Percentiles rank a stretch among this genome's conserved stretches.
Evolutionary conservation across 1,140 invertebrate species (phyloP).

Genomic region (Diploscapter pachys): DNA sequence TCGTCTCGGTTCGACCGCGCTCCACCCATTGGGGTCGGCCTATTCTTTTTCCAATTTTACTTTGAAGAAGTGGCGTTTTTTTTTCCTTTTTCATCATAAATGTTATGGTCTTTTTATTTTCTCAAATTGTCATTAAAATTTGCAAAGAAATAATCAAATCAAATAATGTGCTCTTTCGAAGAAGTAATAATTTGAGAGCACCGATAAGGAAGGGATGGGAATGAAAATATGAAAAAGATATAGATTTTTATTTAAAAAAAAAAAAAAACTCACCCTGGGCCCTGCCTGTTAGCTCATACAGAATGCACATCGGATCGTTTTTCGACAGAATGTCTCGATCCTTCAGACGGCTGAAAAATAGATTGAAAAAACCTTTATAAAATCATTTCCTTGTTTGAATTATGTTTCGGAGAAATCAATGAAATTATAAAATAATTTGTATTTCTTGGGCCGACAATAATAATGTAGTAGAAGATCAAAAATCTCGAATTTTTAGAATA

Average conservation of each 20-base stretch:
- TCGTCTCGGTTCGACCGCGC: constrained; percentile 64
- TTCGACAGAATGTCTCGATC: neutral
- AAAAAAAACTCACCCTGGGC: constrained; percentile 5
- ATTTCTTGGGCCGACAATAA: too few relatives aligned
- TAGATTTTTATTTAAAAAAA: neutral
- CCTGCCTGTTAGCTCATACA: neutral
- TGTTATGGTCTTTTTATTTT: neutral
- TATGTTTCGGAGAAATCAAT: too few relatives aligned
- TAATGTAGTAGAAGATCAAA: too few relatives aligned
- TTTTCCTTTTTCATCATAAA: too few relatives aligned
- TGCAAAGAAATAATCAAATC: neutral
- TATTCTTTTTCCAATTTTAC: neutral
- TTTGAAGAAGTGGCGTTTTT: too few relatives aligned
- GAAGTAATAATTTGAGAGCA: too few relatives aligned
- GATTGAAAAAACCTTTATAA: too few relatives aligned
- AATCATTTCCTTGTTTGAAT: too few relatives aligned
- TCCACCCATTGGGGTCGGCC: constrained; percentile 40
- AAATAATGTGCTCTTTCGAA: neutral
- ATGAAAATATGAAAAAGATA: neutral
- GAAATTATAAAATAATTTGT: too few relatives aligned
- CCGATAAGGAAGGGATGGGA: neutral
- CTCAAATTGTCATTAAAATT: neutral
- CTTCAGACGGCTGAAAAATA: constrained; percentile 18
- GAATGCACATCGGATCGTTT: constrained; percentile 10
- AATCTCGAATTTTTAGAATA: too few relatives aligned